Conservation (phyloP, 2,888 invertebrate genomes). For the Apeira syringaria region DNA sequence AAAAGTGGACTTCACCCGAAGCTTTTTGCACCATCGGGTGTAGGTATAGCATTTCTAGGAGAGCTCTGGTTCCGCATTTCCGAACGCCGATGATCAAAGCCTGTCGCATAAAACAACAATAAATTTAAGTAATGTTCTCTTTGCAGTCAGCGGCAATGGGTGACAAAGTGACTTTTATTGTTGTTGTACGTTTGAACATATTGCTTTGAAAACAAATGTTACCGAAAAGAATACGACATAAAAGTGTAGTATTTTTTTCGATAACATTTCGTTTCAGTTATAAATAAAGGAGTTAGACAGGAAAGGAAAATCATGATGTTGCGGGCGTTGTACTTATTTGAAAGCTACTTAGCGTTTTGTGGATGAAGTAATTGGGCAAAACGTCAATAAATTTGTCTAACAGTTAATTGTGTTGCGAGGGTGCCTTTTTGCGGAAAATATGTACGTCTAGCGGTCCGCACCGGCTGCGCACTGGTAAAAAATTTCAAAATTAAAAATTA, state of each 20-base stretch:
- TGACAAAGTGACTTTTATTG: conserved; percentile 21
- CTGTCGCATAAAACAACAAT: conserved; percentile 55
- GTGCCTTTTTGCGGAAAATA: background rate
- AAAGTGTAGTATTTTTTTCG: conserved; percentile 6
- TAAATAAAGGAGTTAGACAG: conserved; percentile 1
- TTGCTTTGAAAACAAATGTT: conserved; percentile 14
- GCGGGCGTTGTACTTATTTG: background rate
- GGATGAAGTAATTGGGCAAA: background rate
- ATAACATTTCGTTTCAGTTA: conserved; percentile 4
- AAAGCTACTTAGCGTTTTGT: background rate
- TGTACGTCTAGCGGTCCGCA: too few species aligned
- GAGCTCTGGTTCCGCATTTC: conserved; percentile 98
- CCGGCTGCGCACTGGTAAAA: too few species aligned
- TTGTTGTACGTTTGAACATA: conserved; percentile 3
- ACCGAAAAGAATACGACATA: too few species aligned
- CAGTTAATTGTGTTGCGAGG: background rate
- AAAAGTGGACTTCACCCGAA: conserved; percentile 98
- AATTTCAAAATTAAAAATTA: too few species aligned
- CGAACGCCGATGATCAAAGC: conserved; percentile 97
- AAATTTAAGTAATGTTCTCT: conserved; percentile 16
- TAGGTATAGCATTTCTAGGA: conserved; percentile 97
- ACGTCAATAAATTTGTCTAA: background rate
- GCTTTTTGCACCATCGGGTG: conserved; percentile 97
- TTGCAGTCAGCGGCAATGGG: conserved; percentile 15
- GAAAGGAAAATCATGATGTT: background rate